Evolutionary conservation across 2,888 invertebrate genomes (phyloP), one percentile per base, ranked within the genome.

Genomic region (Drymonia ruficornis): DNA sequence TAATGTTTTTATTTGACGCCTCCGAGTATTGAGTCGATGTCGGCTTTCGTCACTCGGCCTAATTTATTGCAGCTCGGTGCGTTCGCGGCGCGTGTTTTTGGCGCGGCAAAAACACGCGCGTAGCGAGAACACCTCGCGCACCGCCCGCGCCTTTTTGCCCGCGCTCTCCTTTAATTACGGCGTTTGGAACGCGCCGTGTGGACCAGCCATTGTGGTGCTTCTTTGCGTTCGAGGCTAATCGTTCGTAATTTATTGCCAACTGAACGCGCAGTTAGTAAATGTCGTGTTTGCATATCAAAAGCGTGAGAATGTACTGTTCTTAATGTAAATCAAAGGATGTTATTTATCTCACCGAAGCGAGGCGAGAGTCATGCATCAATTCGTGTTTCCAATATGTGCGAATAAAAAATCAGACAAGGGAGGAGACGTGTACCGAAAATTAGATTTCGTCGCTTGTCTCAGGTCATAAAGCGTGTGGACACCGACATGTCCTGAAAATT

Each of bases 1-100:
- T 92, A 91, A 91, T 91, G 91, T 91, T 91, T 92, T 92, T 91
- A 91, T 91, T 91, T 90, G 89, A 86, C 89, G 85, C 87, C 81
- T 81, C 67, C 72, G 80, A 77, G 85, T 89, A 90, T 89, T 86
- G 89, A 86, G 83, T 70, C 83, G 83, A 85, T 87, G 91, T 89
- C 89, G 84, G 83, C 87, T 84, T 87, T 90, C 86, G 85, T 84
- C 87, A 83, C 83, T 81, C 76, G 72, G 63, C 78, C 84, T 91
- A 91, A 92, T 91, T 92, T 92, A 92, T 91, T 85, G 89, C 86
- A 78, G 78, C 77, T 81, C 78, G 76, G 68, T 65, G 72, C 78
- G 79, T 81, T 77, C 76, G 81, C 78, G 76, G 68, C 64, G 72
- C 78, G 79, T 81, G 87, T 89, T 91, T 90, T 87, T 86, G 83